Conservation (phyloP, 2,888 invertebrate genomes). For the Hemistola chrysoprasaria region DNA sequence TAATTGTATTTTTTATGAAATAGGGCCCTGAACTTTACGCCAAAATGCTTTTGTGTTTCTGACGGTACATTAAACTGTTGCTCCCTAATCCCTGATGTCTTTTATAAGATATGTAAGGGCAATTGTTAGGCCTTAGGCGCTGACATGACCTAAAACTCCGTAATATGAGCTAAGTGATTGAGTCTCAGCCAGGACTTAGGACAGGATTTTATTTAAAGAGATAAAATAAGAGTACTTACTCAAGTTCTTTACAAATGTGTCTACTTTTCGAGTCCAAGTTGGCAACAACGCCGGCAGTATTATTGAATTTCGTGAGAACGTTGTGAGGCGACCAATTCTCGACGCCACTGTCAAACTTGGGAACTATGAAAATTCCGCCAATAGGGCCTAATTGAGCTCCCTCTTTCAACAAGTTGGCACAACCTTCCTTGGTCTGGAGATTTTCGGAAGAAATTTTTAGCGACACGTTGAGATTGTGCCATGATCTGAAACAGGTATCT, state of each 20-base stretch:
- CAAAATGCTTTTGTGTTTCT: no score
- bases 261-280: constrained; percentile 48
- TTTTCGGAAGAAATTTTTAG: constrained; percentile 35
- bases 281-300: constrained; percentile 33
- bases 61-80: no score
- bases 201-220: no score
- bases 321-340: constrained; percentile 30
- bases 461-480: constrained; percentile 37
- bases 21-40: no score
- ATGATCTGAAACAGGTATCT: constrained; percentile 41
- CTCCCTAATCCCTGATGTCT: no score
- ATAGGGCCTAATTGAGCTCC: constrained; percentile 40
- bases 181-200: no score
- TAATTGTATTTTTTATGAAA: no score
- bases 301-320: constrained; percentile 38
- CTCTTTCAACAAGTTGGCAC: constrained; percentile 38
- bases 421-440: constrained; percentile 38
- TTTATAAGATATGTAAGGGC: no score
- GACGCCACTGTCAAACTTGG: constrained; percentile 27
- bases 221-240: constrained; percentile 29
- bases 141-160: no score
- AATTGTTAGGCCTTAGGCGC: no score
- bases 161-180: no score
- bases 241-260: constrained; percentile 38
- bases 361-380: constrained; percentile 45